A percentile compares a stretch with the other conserved stretches of the same genome.
Conservation (phyloP, 1,140 invertebrate species). For the Drosophila lini region DNA sequence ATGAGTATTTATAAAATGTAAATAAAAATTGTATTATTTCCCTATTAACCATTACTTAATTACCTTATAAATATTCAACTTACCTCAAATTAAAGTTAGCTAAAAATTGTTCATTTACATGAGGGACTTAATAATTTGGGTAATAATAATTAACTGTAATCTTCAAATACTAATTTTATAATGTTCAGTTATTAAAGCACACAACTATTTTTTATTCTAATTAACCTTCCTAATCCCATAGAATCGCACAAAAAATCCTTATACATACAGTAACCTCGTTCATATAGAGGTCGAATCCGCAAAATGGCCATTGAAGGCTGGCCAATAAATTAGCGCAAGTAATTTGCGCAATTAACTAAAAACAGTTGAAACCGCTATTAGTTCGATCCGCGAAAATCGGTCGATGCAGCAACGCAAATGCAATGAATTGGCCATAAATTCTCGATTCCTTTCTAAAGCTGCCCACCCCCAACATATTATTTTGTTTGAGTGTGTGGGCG, state of each 20-base stretch:
- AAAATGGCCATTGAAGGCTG: conserved; percentile 43
- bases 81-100: neutral
- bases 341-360: conserved; percentile 73
- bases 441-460: conserved; percentile 11
- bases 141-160: neutral
- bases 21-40: neutral
- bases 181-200: neutral
- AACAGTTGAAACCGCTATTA: conserved; percentile 57
- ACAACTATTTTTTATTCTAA: conserved; percentile 4
- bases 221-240: conserved; percentile 2
- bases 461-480: conserved; percentile 7
- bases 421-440: conserved; percentile 63
- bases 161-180: neutral
- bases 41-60: neutral
- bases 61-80: neutral
- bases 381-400: conserved; percentile 33
- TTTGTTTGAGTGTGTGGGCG: conserved; percentile 16
- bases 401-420: conserved; percentile 35
- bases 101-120: neutral
- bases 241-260: neutral
- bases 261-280: no score
- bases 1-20: no score
- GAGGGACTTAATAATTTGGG: neutral
- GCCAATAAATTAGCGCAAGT: conserved; percentile 69
- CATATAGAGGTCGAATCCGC: conserved; percentile 16